Base-by-base conservation (phyloP, 2,797 vertebrate genomes). In the Harpagifer antarcticus region DNA sequence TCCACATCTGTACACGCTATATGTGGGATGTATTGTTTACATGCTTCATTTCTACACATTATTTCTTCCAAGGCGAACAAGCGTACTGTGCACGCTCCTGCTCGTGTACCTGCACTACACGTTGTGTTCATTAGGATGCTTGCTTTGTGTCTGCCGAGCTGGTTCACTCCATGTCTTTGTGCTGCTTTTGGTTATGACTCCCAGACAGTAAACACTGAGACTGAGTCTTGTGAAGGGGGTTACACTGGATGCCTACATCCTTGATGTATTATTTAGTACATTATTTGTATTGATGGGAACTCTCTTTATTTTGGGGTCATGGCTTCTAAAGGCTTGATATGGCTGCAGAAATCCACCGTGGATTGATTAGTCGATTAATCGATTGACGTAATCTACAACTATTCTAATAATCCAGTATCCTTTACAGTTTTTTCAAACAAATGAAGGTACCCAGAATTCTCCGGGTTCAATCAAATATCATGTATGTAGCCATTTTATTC, bases 71-170 rank as follows among this genome's bases (percentile, higher is more conserved):
- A 37, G 33, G 9, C 54, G 49, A 15, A 44, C 52, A 45, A 15
- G 67, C 20, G 60, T 64, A 66, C 57, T 59, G 45, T 58, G 64
- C 75, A 2, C 68, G n/a, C 27, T 45, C 58, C 59, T 37, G 1
- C 20, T 40, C n/a, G 23, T 23, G 23, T 20, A 14, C 31, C 42
- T 72, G 70, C 48, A 33, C 59, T 5, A 31, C 71, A 59, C 15
- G 55, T 1, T 48, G 67, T n/a, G 19, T 56, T 47, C 63, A 50
- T 48, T 27, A 13, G 40, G 15, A 33, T 58, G 78, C 58, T 20
- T 19, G 89, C 86, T 86, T 87, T 86, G 85, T 88, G 86, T 87
- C 84, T 85, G 85, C 76, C 64, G 68, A 65, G 69, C 83, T 27
- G 68, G 6, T 57, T 33, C 74, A 64, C 43, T 61, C 64, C 8